Evolutionary conservation across 2,113 vertebrate genomes (phyloP).

Genomic region (Syngnathus floridae): DNA sequence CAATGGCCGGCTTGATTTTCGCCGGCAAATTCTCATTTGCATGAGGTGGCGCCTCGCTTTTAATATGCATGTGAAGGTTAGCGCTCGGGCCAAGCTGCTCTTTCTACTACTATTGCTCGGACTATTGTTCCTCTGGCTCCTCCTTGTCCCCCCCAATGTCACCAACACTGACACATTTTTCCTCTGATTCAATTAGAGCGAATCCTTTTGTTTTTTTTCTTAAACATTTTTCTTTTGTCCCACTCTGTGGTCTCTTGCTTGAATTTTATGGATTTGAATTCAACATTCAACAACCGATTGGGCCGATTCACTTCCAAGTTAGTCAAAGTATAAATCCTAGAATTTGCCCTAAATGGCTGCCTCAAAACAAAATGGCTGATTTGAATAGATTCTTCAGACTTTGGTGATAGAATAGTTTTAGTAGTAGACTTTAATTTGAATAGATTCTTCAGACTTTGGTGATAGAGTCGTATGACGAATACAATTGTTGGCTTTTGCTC

Average conservation of each 20-base stretch:
- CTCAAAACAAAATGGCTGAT: not conserved
- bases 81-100: slow-evolving; percentile 48
- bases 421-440: no score
- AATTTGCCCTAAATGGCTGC: not conserved
- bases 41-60: slow-evolving; percentile 58
- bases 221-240: not conserved
- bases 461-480: not conserved
- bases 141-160: slow-evolving; percentile 26
- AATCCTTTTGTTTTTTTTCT: slow-evolving; percentile 10
- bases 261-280: not conserved
- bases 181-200: slow-evolving; percentile 42
- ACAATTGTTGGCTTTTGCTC: not conserved
- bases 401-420: no score
- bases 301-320: not conserved
- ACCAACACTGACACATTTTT: slow-evolving; percentile 17
- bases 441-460: no score
- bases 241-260: not conserved
- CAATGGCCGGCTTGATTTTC: slow-evolving; percentile 59
- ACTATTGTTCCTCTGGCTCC: slow-evolving; percentile 42
- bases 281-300: not conserved
- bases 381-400: no score
- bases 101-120: slow-evolving; percentile 37
- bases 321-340: not conserved
- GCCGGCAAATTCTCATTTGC: slow-evolving; percentile 63
- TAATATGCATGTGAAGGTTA: slow-evolving; percentile 65